A percentile compares a stretch with the other conserved stretches of the same genome.
These are phyloP conservation scores for Crotophaga sulcirostris DNA, from an alignment of 2,113 vertebrate genomes.

Conservation along the genomic window DNA sequence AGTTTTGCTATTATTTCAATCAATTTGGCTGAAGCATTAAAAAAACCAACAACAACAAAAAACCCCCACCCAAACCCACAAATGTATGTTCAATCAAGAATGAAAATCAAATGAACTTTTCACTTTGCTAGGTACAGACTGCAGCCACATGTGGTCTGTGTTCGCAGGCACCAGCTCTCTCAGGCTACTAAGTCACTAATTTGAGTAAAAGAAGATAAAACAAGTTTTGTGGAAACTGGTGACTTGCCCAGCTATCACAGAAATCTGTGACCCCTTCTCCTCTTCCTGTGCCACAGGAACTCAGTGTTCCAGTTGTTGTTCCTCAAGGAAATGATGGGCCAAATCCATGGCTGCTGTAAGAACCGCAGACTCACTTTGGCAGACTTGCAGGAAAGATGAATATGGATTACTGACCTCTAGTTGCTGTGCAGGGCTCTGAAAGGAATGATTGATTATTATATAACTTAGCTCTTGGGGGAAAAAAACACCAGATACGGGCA, in stretches of 20 bases:
- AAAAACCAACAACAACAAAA: no score
- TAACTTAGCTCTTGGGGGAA: not conserved
- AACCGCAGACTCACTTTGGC: not conserved
- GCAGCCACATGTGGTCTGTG: fast-evolving
- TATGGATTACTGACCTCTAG: conserved; percentile 17
- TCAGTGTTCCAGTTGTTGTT: not conserved
- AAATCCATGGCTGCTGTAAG: not conserved
- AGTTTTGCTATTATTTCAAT: not conserved
- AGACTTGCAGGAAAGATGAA: not conserved
- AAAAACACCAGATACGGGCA: not conserved
- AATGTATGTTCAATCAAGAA: not conserved
- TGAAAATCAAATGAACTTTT: not conserved
- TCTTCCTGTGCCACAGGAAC: not conserved
- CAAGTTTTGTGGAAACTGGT: not conserved
- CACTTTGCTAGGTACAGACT: not conserved
- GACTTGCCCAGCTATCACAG: not conserved
- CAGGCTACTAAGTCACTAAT: not conserved
- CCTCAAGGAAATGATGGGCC: not conserved
- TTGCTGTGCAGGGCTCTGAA: not conserved
- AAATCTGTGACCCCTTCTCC: not conserved
- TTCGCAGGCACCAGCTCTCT: not conserved
- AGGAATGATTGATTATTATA: conserved; percentile 14
- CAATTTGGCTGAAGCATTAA: no score
- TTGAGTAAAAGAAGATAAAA: not conserved
- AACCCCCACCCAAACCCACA: no score